phyloP scores from a whole-genome alignment of 2,113 vertebrate genomes.

The Salvelinus sp. region DNA sequence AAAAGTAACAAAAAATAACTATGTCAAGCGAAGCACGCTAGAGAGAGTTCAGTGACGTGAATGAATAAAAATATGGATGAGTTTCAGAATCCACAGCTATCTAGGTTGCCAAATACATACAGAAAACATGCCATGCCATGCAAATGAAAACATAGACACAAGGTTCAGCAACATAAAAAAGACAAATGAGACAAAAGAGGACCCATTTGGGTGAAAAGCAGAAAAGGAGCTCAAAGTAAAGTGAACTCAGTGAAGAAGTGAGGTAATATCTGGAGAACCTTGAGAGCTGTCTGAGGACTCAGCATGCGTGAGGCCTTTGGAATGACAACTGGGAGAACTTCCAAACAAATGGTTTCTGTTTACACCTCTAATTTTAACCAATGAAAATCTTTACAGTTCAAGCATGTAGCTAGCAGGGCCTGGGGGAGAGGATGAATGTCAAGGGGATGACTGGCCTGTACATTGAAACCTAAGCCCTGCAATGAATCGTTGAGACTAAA shows the following conservation, averaged over 20 bases:
- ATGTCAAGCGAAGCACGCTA: neutral
- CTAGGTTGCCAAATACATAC: neutral
- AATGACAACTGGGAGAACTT: conserved; percentile 7
- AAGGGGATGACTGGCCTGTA: conserved; percentile 59
- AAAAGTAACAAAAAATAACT: neutral
- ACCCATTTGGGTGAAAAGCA: neutral
- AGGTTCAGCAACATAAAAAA: neutral
- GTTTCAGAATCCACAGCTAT: neutral
- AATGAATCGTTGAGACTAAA: conserved; percentile 62
- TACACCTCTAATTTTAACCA: conserved; percentile 34
- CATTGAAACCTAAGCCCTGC: conserved; percentile 54
- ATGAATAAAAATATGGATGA: too few species aligned
- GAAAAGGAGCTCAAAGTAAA: neutral
- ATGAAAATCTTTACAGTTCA: conserved; percentile 57
- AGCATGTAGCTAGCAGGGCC: conserved; percentile 45
- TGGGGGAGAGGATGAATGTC: conserved; percentile 40
- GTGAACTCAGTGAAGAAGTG: neutral
- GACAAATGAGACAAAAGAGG: conserved; percentile 4
- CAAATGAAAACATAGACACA: neutral
- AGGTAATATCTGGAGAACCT: neutral
- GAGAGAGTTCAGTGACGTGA: neutral
- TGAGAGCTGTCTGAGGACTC: neutral
- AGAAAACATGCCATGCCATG: conserved; percentile 3
- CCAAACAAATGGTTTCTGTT: conserved; percentile 51
- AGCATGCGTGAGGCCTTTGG: conserved; percentile 14